A percentile compares a stretch with the other conserved stretches of the same genome.
Evolutionary conservation across 1,140 invertebrate species (phyloP).

Genomic region (Cydia fagiglandana): DNA sequence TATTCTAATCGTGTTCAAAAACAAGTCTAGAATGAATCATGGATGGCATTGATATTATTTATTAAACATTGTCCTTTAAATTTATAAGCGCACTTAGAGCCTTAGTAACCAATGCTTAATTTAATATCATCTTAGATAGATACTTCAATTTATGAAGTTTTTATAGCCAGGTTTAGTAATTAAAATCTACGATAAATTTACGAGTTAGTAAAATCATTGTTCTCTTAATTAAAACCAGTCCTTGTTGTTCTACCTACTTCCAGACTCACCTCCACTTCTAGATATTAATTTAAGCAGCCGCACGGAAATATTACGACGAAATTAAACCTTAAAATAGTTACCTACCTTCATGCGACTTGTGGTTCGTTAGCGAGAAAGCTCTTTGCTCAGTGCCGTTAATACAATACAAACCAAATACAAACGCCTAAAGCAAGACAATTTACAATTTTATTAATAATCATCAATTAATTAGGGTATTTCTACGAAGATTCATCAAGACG

Average conservation of each 20-base stretch:
- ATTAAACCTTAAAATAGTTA: neutral
- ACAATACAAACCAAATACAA: neutral
- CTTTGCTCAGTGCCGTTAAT: neutral
- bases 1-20: neutral
- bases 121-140: neutral
- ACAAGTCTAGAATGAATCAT: neutral
- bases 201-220: neutral
- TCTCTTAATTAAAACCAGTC: neutral
- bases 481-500: neutral
- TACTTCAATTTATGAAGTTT: too few species aligned
- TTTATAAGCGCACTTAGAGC: neutral
- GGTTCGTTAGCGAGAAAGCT: neutral
- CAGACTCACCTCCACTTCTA: neutral
- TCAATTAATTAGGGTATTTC: neutral
- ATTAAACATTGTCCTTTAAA: neutral
- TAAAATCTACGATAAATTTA: constrained; percentile 10
- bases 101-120: neutral
- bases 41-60: neutral
- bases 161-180: constrained; percentile 6
- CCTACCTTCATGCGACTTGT: neutral
- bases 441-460: neutral
- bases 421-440: neutral
- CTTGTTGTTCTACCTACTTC: neutral
- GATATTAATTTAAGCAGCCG: neutral
- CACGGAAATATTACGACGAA: neutral